These are phyloP conservation scores for Plutomurus gul DNA, from an alignment of 1,140 invertebrate genomes.

Conservation along the genomic window DNA sequence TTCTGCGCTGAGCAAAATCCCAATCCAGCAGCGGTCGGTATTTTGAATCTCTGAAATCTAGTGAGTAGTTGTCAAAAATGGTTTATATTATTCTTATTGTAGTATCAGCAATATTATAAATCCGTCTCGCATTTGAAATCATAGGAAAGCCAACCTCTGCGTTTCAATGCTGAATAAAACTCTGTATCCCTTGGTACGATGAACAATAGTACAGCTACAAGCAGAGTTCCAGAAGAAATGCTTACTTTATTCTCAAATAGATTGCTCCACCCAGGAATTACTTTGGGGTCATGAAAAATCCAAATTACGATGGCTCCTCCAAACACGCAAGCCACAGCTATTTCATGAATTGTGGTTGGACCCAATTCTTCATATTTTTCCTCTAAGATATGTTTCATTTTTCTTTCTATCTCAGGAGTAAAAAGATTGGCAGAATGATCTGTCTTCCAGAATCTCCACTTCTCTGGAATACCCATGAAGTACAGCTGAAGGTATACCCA, in stretches of 20 bases:
- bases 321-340: constrained; percentile 74
- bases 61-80: no score
- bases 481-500: constrained; percentile 69
- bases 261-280: constrained; percentile 76
- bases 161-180: neutral
- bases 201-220: constrained; percentile 2
- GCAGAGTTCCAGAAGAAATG: constrained; percentile 3
- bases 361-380: constrained; percentile 77
- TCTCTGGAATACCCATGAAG: constrained; percentile 68
- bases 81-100: no score
- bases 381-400: constrained; percentile 60
- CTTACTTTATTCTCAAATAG: constrained; percentile 63
- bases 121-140: neutral
- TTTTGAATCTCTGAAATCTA: neutral
- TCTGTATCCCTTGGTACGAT: neutral
- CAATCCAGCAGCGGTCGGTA: constrained; percentile 41
- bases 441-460: neutral
- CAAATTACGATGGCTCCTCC: constrained; percentile 77
- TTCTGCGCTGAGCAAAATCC: constrained; percentile 21
- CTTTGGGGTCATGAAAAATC: constrained; percentile 83
- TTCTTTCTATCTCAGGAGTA: neutral
- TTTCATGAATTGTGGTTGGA: constrained; percentile 78
- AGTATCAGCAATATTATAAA: neutral
- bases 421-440: neutral
- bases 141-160: neutral